These are phyloP conservation scores for Porites lobata DNA, from an alignment of 92 coral and sea anemone genomes.

Conservation along the genomic window DNA sequence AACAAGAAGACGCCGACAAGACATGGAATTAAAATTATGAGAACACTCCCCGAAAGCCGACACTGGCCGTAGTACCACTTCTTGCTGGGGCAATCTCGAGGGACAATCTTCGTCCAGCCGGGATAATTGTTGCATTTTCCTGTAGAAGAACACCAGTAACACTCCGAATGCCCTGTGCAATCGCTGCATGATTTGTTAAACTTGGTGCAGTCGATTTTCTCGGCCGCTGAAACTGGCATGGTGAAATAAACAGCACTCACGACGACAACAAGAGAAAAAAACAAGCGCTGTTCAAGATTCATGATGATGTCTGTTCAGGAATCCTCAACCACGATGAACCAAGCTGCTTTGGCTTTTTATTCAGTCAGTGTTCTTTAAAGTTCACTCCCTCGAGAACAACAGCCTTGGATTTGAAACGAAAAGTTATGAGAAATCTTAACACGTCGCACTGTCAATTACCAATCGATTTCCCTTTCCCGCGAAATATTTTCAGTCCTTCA, in stretches of 20 bases:
- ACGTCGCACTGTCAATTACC: not conserved
- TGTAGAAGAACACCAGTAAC: slow-evolving; percentile 86
- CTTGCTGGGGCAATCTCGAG: slow-evolving; percentile 84
- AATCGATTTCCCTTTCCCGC: not conserved
- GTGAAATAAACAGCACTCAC: slow-evolving; percentile 61
- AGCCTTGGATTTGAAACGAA: not conserved
- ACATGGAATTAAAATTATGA: slow-evolving; percentile 87
- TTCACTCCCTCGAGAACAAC: not conserved
- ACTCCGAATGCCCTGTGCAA: slow-evolving; percentile 76
- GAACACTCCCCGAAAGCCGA: slow-evolving; percentile 79
- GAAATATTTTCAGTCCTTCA: not conserved
- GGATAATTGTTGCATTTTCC: slow-evolving; percentile 69
- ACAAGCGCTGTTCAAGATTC: slow-evolving; percentile 40
- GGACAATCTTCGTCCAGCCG: slow-evolving; percentile 81
- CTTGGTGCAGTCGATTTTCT: slow-evolving; percentile 54
- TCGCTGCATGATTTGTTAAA: slow-evolving; percentile 79
- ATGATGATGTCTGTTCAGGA: not conserved
- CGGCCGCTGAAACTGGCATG: slow-evolving; percentile 75
- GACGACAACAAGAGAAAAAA: slow-evolving; percentile 30
- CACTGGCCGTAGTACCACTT: slow-evolving; percentile 92
- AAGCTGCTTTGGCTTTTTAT: not conserved
- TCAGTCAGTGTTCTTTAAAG: not conserved
- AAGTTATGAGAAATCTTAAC: not conserved
- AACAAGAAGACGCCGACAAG: slow-evolving; percentile 80
- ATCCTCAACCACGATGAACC: not conserved